Conservation (phyloP, 2,888 invertebrate species). For the Lysandra bellargus region DNA sequence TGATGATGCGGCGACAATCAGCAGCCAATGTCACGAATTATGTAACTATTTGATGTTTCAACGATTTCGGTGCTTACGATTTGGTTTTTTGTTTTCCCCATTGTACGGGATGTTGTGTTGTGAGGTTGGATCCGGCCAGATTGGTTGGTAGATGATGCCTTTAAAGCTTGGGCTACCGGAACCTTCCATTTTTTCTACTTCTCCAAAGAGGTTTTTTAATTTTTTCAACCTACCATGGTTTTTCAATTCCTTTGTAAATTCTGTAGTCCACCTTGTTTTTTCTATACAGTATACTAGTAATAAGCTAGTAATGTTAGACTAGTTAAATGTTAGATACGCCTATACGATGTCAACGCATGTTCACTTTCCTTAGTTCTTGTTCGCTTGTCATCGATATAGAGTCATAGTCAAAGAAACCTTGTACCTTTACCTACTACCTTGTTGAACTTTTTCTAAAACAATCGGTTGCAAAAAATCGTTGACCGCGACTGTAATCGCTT, state of each 20-base stretch:
- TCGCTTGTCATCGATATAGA: not conserved
- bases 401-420: not conserved
- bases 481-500: not conserved
- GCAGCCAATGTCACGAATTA: conserved; percentile 30
- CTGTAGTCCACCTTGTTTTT: too few relatives aligned
- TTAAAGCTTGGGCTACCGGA: not conserved
- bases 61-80: conserved; percentile 18
- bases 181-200: too few relatives aligned
- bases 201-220: too few relatives aligned
- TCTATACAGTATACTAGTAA: too few relatives aligned
- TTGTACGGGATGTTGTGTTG: not conserved
- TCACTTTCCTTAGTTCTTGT: too few relatives aligned
- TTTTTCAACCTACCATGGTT: not conserved
- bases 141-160: not conserved
- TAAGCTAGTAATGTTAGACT: too few relatives aligned
- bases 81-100: not conserved
- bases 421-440: conserved; percentile 14
- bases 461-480: not conserved
- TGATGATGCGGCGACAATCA: conserved; percentile 37
- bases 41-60: conserved; percentile 27
- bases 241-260: too few relatives aligned
- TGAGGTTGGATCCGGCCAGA: not conserved
- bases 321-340: too few relatives aligned
- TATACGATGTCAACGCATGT: too few relatives aligned
- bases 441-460: not conserved